A percentile compares a stretch with the other conserved stretches of the same genome.
Conservation (phyloP, 1,140 invertebrate genomes). For the Drosophila quadrilineata region DNA sequence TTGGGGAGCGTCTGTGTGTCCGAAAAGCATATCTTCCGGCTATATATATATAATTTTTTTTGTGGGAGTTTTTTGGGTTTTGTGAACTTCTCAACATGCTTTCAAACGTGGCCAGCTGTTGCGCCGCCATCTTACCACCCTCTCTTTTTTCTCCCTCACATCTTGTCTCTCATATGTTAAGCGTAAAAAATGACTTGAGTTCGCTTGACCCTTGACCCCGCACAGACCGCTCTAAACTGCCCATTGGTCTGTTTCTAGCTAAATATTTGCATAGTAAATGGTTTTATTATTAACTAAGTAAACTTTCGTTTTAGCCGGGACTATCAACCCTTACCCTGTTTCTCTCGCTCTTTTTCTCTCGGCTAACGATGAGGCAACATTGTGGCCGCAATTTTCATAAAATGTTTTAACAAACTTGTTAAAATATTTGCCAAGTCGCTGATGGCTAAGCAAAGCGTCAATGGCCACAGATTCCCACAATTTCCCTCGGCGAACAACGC, state of each 20-base stretch:
- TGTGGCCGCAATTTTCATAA: slow-evolving; percentile 58
- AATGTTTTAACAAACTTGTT: slow-evolving; percentile 68
- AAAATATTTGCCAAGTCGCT: slow-evolving; percentile 66
- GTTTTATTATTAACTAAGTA: slow-evolving; percentile 76
- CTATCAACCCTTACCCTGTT: neutral
- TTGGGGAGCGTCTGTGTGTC: no score
- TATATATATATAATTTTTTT: no score
- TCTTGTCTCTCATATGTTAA: slow-evolving; percentile 60
- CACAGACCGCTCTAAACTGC: neutral
- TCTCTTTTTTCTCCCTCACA: slow-evolving; percentile 46
- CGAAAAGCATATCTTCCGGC: no score
- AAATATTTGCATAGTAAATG: slow-evolving; percentile 79
- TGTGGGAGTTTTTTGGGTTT: no score
- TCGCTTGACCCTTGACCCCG: neutral
- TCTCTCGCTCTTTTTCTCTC: neutral
- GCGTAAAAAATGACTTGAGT: slow-evolving; percentile 66
- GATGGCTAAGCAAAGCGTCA: slow-evolving; percentile 19
- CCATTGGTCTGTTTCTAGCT: slow-evolving; percentile 33
- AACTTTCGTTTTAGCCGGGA: slow-evolving; percentile 52
- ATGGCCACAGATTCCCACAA: no score
- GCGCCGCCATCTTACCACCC: no score
- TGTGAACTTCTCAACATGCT: no score
- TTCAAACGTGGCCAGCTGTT: no score
- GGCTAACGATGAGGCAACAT: slow-evolving; percentile 7
- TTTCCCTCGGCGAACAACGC: no score